These are phyloP conservation scores for Pseudobourletiella spinata DNA, from an alignment of 1,140 invertebrate species.

Conservation along the genomic window DNA sequence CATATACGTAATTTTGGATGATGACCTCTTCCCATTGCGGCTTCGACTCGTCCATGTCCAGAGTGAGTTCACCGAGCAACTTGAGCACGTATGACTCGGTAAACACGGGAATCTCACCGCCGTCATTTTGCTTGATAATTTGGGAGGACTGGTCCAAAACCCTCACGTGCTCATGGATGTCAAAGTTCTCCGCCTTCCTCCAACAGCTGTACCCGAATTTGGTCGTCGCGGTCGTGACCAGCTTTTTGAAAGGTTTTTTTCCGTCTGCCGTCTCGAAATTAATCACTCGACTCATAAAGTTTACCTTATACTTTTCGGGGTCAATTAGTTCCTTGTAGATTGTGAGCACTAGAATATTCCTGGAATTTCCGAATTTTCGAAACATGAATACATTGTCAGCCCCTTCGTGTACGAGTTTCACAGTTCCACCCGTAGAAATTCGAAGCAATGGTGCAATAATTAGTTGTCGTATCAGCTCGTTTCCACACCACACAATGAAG, in stretches of 20 bases:
- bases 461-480: neutral
- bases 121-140: neutral
- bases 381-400: conserved; percentile 27
- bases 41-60: conserved; percentile 27
- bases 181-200: conserved; percentile 19
- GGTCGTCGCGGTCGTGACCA: conserved; percentile 15
- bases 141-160: neutral
- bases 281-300: conserved; percentile 14
- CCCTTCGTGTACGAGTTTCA: conserved; percentile 21
- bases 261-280: conserved; percentile 12
- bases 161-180: conserved; percentile 26
- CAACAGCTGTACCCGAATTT: conserved; percentile 26
- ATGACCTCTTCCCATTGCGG: conserved; percentile 35
- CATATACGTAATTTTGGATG: conserved; percentile 23
- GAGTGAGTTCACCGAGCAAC: conserved; percentile 7
- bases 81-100: conserved; percentile 16
- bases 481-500: neutral
- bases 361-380: conserved; percentile 20
- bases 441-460: neutral
- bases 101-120: conserved; percentile 7
- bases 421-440: neutral
- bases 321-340: conserved; percentile 19
- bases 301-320: conserved; percentile 9
- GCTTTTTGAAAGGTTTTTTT: conserved; percentile 20
- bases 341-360: conserved; percentile 13